phyloP scores from a whole-genome alignment of 2,797 vertebrate species.

The Arvicola amphibius region DNA sequence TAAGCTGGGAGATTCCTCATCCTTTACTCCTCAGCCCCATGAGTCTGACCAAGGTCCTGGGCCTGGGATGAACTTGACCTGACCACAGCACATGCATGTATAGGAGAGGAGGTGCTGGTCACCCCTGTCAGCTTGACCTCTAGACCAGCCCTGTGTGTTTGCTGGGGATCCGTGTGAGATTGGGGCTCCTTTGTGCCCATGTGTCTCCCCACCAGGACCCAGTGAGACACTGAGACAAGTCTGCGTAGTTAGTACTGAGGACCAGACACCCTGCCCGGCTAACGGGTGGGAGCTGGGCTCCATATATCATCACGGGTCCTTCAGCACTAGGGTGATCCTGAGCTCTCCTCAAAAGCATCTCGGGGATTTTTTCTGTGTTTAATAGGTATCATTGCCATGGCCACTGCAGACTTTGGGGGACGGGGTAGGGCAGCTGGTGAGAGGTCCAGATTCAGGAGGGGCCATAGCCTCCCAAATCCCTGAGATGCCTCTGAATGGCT shows the following conservation, averaged over 20 bases:
- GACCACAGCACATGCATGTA: neutral
- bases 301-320: rapidly evolving
- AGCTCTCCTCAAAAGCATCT: neutral
- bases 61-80: neutral
- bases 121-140: neutral
- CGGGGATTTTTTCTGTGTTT: neutral
- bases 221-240: neutral
- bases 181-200: neutral
- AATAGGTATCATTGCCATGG: neutral
- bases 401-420: neutral
- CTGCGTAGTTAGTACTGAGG: neutral
- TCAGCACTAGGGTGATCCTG: too few species aligned
- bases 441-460: neutral
- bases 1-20: neutral
- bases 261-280: neutral
- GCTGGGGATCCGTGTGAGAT: neutral
- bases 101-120: neutral
- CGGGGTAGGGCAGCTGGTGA: neutral
- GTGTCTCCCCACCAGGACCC: neutral
- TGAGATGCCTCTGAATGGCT: neutral
- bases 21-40: too few species aligned
- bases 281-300: neutral
- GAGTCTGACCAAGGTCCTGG: neutral
- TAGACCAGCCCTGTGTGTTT: neutral
- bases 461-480: too few species aligned